Evolutionary conservation across 2,797 vertebrate species (phyloP), one percentile per base, ranked within the genome.

Genomic region (Eulemur coronatus): DNA sequence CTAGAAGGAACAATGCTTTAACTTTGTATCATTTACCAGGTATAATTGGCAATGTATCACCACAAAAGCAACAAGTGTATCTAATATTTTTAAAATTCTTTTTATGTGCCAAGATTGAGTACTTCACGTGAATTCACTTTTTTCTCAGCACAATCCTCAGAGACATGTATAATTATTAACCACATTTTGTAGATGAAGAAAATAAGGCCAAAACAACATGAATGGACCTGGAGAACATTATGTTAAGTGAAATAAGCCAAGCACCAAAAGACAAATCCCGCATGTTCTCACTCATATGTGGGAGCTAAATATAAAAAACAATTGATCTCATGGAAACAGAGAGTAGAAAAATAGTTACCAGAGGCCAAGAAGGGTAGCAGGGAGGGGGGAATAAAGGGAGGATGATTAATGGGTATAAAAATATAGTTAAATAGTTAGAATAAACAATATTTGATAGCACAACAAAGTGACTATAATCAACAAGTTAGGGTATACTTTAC

Each of bases 131-230:
- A 87, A 73, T 67, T 86, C 41, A 75, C 75, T 90, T 75, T 38
- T 89, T 90, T 79, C 50, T 84, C 35, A 72, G 22, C 22, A 55
- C 1, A 85, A 33, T 46, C 46, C 17, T 65, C 26, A 20, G 24
- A 96, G 50, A 24, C 38, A 93, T 15, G 13, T 15, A 41, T 69
- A 81, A 63, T 55, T 70, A 89, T 90, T 84, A 90, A 84, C 30
- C 18, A 10, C n/a, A 94, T 41, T 89, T 50, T 92, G 88, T 30
- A 94, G 38, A 73, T 38, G 35, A 95, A 94, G 33, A 93, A 92
- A 93, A 63, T 52, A 84, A 86, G 43, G 41, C 55, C 65, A 87
- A 92, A 24, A 84, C 7, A 4, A 65, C 33, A 65, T 4, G 63
- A 7, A 65, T 65, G 7, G 33, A n/a, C 33, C 63, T n/a, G 63